A percentile compares a stretch with the other conserved stretches of the same genome.
Conservation (phyloP, 2,888 invertebrate genomes). For the Sphaerolaimus hirsutus region DNA sequence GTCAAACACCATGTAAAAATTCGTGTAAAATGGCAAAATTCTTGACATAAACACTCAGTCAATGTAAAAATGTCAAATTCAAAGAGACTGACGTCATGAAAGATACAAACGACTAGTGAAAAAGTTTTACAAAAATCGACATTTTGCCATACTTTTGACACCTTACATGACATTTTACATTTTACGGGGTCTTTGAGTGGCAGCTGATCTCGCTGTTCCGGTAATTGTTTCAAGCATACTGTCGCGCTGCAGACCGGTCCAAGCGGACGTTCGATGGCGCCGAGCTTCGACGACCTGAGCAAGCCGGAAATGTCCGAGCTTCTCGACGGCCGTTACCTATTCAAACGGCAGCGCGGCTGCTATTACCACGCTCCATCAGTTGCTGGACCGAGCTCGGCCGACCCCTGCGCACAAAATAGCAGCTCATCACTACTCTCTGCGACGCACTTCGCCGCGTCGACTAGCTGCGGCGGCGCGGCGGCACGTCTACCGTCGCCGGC, state of each 20-base stretch:
- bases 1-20: no score
- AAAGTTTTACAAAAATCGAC: no score
- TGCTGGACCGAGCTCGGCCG: neutral
- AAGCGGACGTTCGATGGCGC: neutral
- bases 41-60: no score
- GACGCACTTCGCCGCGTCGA: neutral
- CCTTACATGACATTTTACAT: no score
- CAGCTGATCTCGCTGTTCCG: no score
- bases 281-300: slow-evolving; percentile 1
- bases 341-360: slow-evolving; percentile 13
- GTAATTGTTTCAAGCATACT: no score
- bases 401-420: neutral
- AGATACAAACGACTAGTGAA: no score
- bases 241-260: neutral
- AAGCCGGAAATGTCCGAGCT: slow-evolving; percentile 3
- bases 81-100: no score
- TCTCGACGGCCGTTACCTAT: slow-evolving; percentile 12
- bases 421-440: neutral
- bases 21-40: no score
- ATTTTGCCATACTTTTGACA: no score
- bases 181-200: no score
- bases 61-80: no score
- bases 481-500: neutral
- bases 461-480: neutral
- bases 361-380: slow-evolving; percentile 10